Evolutionary conservation across 2,113 vertebrate species (phyloP), one percentile per base, ranked within the genome.

Genomic region (Caloenas nicobarica): DNA sequence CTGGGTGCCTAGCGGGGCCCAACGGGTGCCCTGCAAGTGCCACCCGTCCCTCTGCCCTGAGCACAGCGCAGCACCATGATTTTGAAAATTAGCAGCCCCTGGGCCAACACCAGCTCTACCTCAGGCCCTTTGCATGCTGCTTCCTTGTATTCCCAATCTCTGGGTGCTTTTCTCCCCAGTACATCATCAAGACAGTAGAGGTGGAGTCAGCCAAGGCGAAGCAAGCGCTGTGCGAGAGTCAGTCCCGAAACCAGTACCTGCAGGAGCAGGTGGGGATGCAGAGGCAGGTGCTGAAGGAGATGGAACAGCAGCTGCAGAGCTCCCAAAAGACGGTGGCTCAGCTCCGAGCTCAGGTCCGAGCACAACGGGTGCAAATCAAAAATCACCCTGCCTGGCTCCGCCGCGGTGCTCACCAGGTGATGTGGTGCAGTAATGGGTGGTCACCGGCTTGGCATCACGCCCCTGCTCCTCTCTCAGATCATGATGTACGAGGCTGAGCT

Each of bases 211-310:
- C 98, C 16, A 98, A 98, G 96, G 96, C 97, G 11, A 98, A 98
- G 94, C 98, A 98, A 88, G 98, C 98, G 36, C 97, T 99, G 74
- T 96, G 95, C 0, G 99, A 99, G 93, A 97, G 98, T 60, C 99
- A 99, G 97, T 92, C 93, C 82, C 98, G 97, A 91, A 99, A 98
- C 96, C 97, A 97, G 74, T 96, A 98, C 91, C 98, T 99, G 89
- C 98, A 99, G 97, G 99, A 99, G 96, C 99, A 99, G 97, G 98
- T 99, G 69, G 97, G 94, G 3, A 98, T 98, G 82, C 99, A 99
- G 98, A 97, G 98, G 57, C 98, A 98, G 93, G 98, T 98, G 93
- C 97, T 99, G 62, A 96, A 98, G 46, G 99, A 99, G 95, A 98
- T 99, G 91, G 98, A 99, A 91, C 98, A 98, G 66, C 99, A 99